Evolutionary conservation across 2,797 vertebrate genomes (phyloP), one percentile per base, ranked within the genome.

Genomic region (Chaenodraco wilsoni): DNA sequence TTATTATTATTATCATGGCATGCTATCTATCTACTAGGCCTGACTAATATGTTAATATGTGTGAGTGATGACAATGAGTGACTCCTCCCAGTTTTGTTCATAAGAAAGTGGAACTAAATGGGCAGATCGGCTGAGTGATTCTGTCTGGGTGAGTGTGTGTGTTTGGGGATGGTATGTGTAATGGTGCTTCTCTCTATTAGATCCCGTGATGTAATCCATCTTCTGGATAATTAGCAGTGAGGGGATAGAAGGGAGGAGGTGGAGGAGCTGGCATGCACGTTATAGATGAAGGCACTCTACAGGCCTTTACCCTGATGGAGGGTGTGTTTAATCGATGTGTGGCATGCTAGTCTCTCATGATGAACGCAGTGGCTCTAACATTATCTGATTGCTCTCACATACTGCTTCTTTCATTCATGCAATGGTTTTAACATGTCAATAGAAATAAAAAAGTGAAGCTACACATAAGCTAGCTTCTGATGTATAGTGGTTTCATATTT

Each of bases 181-280:
- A 90, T 88, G 78, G 78, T 55, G 82, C 78, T 80, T 78, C 76
- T 88, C 89, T 85, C 84, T 86, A 88, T 92, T 92, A 91, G 84
- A 88, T 89, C 80, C 79, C 80, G 83, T 91, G 84, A 93, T 92
- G 88, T 89, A 89, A 93, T 94, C 92, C 85, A 87, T 92, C 91
- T 91, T 90, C 86, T 87, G 78, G 73, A 87, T 92, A 92, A 93
- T 92, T 92, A 93, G 87, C 66, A 61, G 74, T 82, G 74, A 80
- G 86, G 83, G 83, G 76, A 86, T 78, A 50, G 76, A 76, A 52
- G 78, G 75, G 66, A 82, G 73, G 83, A 76, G 76, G 65, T 65
- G 82, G 78, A 80, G 81, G 79, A 84, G 77, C 65, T 85, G 78
- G 77, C 66, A 61, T 40, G 63, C 66, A 37, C 15, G 51, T 89